Base-by-base conservation (phyloP, 2,888 invertebrate species). In the Abscondita cerata region DNA sequence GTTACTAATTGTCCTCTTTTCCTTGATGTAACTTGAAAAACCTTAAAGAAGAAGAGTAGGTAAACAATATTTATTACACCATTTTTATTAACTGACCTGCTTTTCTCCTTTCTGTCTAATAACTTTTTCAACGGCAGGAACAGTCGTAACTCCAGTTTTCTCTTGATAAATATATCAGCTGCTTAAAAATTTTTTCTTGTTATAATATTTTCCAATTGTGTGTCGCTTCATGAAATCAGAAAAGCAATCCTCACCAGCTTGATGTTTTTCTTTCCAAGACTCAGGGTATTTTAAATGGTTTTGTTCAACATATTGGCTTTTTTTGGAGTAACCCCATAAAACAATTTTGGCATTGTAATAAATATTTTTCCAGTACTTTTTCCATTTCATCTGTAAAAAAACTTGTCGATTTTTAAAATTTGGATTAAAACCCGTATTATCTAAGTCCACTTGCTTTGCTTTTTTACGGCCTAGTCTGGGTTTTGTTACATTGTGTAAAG, bases 1-100 rank as follows among this genome's bases (percentile, higher is more conserved):
- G 25, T 47, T 2, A 47, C n/a, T 12, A 47, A 12, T 11, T 18
- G 20, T 47, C 47, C 55, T 50, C 33, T 20, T 34, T 55, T 31
- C 11, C 46, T n/a, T n/a, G n/a, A n/a, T n/a, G n/a, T n/a, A n/a
- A n/a, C n/a, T n/a, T n/a, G n/a, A n/a, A n/a, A n/a, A n/a, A n/a
- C n/a, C n/a, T n/a, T n/a, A n/a, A n/a, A n/a, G n/a, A n/a, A n/a
- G n/a, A n/a, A n/a, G n/a, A n/a, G n/a, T n/a, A n/a, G n/a, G n/a
- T n/a, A n/a, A n/a, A n/a, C n/a, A n/a, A n/a, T n/a, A n/a, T n/a
- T n/a, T n/a, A n/a, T n/a, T n/a, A n/a, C n/a, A n/a, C n/a, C n/a
- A n/a, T n/a, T n/a, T n/a, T n/a, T n/a, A n/a, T n/a, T n/a, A n/a
- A 2, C 54, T 50, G 1, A 56, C 31, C 31, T 31, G 31, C 31